A percentile compares a stretch with the other conserved stretches of the same genome.
These are phyloP conservation scores for Lepilemur septentrionalis DNA, from an alignment of 2,797 vertebrate genomes.

Conservation along the genomic window DNA sequence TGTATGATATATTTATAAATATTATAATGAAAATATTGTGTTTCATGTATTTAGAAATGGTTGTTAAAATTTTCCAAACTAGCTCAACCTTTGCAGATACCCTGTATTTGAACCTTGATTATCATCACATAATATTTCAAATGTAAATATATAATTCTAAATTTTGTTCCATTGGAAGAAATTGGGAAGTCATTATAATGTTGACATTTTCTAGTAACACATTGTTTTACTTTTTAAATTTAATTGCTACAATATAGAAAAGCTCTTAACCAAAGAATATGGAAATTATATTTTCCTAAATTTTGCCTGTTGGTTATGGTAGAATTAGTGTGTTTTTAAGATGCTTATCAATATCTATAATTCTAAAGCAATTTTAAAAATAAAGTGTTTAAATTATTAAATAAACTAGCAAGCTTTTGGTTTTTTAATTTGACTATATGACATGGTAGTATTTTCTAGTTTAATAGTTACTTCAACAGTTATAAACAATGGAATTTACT, in stretches of 20 bases:
- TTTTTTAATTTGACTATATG: conserved; percentile 80
- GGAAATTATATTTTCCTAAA: conserved; percentile 63
- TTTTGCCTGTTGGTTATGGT: conserved; percentile 65
- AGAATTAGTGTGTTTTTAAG: conserved; percentile 76
- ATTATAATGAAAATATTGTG: conserved; percentile 84
- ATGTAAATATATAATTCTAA: conserved; percentile 64
- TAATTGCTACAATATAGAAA: conserved; percentile 57
- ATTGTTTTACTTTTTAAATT: conserved; percentile 76
- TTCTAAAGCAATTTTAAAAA: conserved; percentile 70
- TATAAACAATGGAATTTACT: conserved; percentile 74
- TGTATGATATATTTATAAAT: conserved; percentile 88
- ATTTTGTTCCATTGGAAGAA: conserved; percentile 70
- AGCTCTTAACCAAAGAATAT: not conserved
- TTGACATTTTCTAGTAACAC: conserved; percentile 60
- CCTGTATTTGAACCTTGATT: conserved; percentile 69
- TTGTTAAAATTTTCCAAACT: conserved; percentile 78
- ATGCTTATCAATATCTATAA: conserved; percentile 76
- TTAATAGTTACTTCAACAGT: conserved; percentile 80
- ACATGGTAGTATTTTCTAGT: conserved; percentile 80
- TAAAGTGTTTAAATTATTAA: conserved; percentile 74
- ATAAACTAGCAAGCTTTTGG: conserved; percentile 63
- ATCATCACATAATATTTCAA: conserved; percentile 58
- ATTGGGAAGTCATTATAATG: conserved; percentile 72
- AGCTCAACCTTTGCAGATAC: conserved; percentile 77
- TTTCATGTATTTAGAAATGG: conserved; percentile 82